These are phyloP conservation scores for Phaethornis superciliosus DNA, from an alignment of 2,113 vertebrate genomes.

Conservation along the genomic window DNA sequence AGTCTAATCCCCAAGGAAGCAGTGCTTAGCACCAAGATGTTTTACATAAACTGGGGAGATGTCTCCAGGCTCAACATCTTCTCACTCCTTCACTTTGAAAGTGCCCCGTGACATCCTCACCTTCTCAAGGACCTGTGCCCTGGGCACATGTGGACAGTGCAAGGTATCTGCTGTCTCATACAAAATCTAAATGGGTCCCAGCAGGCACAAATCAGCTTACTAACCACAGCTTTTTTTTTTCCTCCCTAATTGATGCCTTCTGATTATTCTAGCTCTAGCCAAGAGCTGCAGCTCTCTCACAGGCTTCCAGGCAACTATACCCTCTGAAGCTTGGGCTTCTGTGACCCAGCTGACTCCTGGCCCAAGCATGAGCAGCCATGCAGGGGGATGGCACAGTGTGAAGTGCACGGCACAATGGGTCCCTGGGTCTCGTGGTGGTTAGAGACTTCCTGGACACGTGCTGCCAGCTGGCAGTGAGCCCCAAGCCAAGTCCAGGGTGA, in stretches of 20 bases:
- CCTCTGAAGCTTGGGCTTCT: neutral
- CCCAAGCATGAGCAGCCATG: neutral
- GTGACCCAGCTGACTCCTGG: neutral
- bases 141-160: accelerated
- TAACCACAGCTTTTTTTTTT: neutral
- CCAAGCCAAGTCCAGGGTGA: conserved; percentile 42
- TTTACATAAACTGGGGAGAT: neutral
- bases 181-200: neutral
- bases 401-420: accelerated
- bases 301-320: accelerated
- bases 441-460: neutral
- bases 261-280: neutral
- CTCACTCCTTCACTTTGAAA: neutral
- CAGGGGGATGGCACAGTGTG: accelerated
- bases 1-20: neutral
- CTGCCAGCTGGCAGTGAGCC: conserved; percentile 8
- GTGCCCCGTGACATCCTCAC: neutral
- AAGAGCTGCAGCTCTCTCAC: neutral
- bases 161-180: neutral
- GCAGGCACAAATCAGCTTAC: neutral
- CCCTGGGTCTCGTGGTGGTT: neutral
- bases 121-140: neutral
- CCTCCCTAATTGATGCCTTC: neutral
- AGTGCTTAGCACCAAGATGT: neutral
- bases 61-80: neutral